These are phyloP conservation scores for Hybognathus amarus DNA, from an alignment of 2,797 vertebrate species.

Conservation along the genomic window DNA sequence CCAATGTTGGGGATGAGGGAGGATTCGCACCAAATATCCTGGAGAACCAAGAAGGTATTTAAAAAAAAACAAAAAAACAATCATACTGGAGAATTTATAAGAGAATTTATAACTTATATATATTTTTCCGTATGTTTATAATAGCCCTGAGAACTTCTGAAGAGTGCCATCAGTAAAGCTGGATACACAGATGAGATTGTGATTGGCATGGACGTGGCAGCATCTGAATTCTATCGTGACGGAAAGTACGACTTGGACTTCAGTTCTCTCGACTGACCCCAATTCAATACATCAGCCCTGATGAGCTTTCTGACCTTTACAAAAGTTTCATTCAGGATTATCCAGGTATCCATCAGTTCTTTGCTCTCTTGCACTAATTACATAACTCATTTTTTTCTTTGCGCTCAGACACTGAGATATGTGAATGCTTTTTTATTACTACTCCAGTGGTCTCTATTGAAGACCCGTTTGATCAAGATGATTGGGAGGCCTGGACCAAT, in stretches of 20 bases:
- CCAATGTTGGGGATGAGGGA: slow-evolving; percentile 95
- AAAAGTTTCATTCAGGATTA: slow-evolving; percentile 91
- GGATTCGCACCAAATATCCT: slow-evolving; percentile 97
- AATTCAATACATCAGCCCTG: slow-evolving; percentile 86
- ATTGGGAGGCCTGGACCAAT: slow-evolving; percentile 91
- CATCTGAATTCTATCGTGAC: slow-evolving; percentile 90
- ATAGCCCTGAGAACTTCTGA: slow-evolving; percentile 91
- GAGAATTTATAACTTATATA: neutral
- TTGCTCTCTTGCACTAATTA: slow-evolving; percentile 32
- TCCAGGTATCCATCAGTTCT: slow-evolving; percentile 76
- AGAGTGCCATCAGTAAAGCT: slow-evolving; percentile 87
- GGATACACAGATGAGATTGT: slow-evolving; percentile 91
- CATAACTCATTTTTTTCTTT: neutral
- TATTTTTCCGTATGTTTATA: neutral
- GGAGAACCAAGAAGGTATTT: slow-evolving; percentile 92
- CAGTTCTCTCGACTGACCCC: slow-evolving; percentile 92
- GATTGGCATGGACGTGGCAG: slow-evolving; percentile 97
- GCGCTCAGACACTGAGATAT: neutral
- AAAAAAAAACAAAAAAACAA: neutral
- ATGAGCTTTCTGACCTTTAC: slow-evolving; percentile 91
- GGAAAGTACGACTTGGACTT: slow-evolving; percentile 97
- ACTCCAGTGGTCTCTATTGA: slow-evolving; percentile 89
- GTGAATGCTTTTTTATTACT: neutral
- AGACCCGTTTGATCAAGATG: slow-evolving; percentile 97
- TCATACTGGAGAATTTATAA: neutral